Evolutionary conservation across 2,888 invertebrate genomes (phyloP), one percentile per base, ranked within the genome.

Genomic region (Orthosia incerta): DNA sequence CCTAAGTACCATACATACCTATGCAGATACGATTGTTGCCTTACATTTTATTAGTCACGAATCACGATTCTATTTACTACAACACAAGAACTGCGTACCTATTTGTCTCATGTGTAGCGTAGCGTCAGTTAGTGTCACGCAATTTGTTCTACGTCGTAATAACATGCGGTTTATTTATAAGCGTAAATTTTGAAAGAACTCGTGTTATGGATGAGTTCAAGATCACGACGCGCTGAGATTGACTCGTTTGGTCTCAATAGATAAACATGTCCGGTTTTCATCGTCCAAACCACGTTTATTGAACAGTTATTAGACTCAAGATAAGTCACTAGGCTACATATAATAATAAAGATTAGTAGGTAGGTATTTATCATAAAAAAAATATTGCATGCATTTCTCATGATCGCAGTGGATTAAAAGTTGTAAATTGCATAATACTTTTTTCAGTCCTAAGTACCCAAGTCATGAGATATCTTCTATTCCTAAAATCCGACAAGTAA

Each of bases 191-290:
- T 67, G 53, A 48, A 53, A 63, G 57, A 67, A 68, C 56, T 62
- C 68, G 31, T 70, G 26, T 45, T 60, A 59, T 57, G 31, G 67
- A 72, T 39, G 78, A 87, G 91, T 91, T 91, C 88, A 91, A 91
- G 92, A 88, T 90, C 90, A 90, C 74, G 82, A 83, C 85, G 80
- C 81, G 83, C 86, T 79, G 80, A 87, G 86, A 89, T 69, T 64
- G 63, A 53, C 66, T 71, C 26, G 59, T 66, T 71, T 79, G 71
- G 71, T 79, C 82, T 74, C 74, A 73, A 77, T 76, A 86, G 89
- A 89, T 93, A 92, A 91, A 83, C 71, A 77, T 80, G 92, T 93
- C 93, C 93, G 92, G 92, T 88, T 91, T 67, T 70, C 73, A 68
- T 72, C 73, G 62, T 5, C 45, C 50, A 71, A 71, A 66, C 71